Evolutionary conservation across 37 sponge, comb jelly and placozoan species (phyloP), one percentile per base, ranked within the genome.

Genomic region (Beroe ovata): DNA sequence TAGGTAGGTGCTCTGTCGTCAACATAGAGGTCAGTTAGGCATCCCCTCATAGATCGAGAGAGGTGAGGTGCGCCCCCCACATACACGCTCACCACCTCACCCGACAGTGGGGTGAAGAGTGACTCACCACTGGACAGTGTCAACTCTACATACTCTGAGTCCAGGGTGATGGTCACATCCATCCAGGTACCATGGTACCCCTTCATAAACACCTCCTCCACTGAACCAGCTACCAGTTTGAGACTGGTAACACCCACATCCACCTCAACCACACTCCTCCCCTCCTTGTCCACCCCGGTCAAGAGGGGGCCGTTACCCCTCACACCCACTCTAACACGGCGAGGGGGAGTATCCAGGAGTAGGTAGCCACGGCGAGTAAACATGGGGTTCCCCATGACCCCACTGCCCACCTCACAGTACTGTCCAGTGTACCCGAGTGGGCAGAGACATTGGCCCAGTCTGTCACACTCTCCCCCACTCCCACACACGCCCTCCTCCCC

Each of bases 101-200:
- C 69, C 4, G 25, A 8, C 32, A 33, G 30, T 1, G 30, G 8
- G 14, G 36, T 33, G 32, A 66, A 11, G 32, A 66, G 25, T 1
- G 14, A 18, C 30, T 66, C 69, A 34, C 69, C 69, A 2, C 36
- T 66, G 11, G 36, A 34, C 36, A 66, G 16, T 18, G 25, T 8
- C 16, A 66, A 34, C 25, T 25, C 25, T 37, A 66, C 69, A 66
- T 25, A 11, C 11, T 29, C 36, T 30, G 29, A 34, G 2, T 16
- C 30, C 2, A 66, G 36, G 8, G 36, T 34, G 18, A 66, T 30
- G 16, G 69, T 66, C 36, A 66, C 8, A 37, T 66, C 69, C 69
- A 66, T 33, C 69, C 69, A 66, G 19, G 35, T 30, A 14, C 69
- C 69, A 30, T 66, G 32, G 36, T 66, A 66, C 4, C 69, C 69